Percentiles rank a stretch among this genome's conserved stretches.
Evolutionary conservation across 2,797 vertebrate genomes (phyloP).

Genomic region (Hephaestus fuliginosus): DNA sequence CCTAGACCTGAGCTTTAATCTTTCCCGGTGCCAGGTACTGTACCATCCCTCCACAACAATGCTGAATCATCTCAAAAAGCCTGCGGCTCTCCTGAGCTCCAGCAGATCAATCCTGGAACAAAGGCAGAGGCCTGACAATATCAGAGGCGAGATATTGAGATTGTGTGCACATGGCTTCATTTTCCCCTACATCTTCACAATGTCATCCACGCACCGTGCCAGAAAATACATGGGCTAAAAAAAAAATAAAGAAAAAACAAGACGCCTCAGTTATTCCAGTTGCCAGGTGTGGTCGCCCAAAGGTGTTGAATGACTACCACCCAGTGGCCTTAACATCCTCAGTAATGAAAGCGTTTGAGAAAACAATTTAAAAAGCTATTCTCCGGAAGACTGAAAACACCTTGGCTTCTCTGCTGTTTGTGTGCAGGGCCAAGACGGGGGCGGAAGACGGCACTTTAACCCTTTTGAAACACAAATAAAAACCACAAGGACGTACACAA

Average conservation of each 20-base stretch:
- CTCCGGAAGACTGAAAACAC: conserved; percentile 36
- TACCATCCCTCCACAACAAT: not conserved
- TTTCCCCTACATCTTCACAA: conserved; percentile 20
- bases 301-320: conserved; percentile 50
- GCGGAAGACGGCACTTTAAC: conserved; percentile 24
- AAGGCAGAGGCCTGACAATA: conserved; percentile 22
- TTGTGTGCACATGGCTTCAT: conserved; percentile 45
- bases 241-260: not conserved
- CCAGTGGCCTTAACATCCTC: conserved; percentile 36
- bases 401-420: conserved; percentile 25
- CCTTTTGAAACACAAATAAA: conserved; percentile 29
- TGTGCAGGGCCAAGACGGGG: not conserved
- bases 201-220: conserved; percentile 27
- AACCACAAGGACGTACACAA: conserved; percentile 1
- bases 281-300: conserved; percentile 17
- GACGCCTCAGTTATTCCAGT: conserved; percentile 23
- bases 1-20: conserved; percentile 28
- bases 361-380: conserved; percentile 56
- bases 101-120: conserved; percentile 47
- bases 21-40: not conserved
- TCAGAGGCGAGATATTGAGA: conserved; percentile 40
- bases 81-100: conserved; percentile 4
- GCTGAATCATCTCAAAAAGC: conserved; percentile 51
- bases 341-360: conserved; percentile 59
- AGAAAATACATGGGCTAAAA: conserved; percentile 16